Evolutionary conservation across 2,888 invertebrate genomes (phyloP).

Genomic region (Spicauda simplicius): DNA sequence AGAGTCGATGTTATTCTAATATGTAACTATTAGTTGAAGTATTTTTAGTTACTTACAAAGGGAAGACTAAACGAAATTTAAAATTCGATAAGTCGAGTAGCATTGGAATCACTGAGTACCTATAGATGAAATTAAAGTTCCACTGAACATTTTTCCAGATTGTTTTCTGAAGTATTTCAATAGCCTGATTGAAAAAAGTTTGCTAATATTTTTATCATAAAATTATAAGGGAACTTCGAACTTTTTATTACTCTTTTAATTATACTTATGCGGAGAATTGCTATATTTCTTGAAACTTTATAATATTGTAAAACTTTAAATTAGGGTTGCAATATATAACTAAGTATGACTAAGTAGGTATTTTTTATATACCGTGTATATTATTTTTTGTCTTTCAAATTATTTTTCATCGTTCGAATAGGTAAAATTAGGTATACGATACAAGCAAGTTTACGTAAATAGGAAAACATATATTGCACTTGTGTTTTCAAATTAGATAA

Average conservation of each 20-base stretch:
- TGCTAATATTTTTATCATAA: slow-evolving; percentile 2
- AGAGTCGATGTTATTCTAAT: background rate
- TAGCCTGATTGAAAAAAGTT: slow-evolving; percentile 23
- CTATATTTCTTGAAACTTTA: too few relatives aligned
- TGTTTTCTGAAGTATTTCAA: slow-evolving; percentile 52
- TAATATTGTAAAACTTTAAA: too few relatives aligned
- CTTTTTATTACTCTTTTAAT: background rate
- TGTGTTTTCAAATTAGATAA: too few relatives aligned
- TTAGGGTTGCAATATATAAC: too few relatives aligned
- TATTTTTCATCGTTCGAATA: too few relatives aligned
- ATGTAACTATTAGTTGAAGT: slow-evolving; percentile 3
- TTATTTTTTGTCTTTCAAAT: too few relatives aligned
- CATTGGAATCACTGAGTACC: background rate
- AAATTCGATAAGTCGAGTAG: slow-evolving; percentile 11
- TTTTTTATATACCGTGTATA: too few relatives aligned
- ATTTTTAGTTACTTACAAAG: background rate
- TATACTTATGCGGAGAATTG: background rate
- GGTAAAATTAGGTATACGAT: too few relatives aligned
- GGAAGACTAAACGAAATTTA: slow-evolving; percentile 20
- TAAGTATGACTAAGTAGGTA: too few relatives aligned
- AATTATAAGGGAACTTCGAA: background rate
- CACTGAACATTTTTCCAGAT: slow-evolving; percentile 57
- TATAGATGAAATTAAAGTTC: slow-evolving; percentile 62
- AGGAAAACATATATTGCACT: too few relatives aligned
- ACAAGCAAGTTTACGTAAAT: too few relatives aligned